Conservation (phyloP, 2,113 vertebrate genomes). For the Psophia crepitans region DNA sequence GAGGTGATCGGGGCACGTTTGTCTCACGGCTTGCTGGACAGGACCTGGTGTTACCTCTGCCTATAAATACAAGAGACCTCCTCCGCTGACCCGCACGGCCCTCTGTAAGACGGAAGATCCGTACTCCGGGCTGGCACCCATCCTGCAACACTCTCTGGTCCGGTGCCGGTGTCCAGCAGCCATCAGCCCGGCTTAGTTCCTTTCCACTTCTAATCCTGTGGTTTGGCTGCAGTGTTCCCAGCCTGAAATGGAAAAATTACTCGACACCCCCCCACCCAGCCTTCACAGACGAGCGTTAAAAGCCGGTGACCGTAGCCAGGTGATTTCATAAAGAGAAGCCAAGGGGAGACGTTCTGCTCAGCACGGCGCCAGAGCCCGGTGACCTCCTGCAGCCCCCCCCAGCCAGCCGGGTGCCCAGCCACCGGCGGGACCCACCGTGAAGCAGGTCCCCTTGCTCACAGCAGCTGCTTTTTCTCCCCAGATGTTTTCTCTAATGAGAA, state of each 20-base stretch:
- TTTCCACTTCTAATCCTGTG: not conserved
- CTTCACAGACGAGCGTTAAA: not conserved
- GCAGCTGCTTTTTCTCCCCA: not conserved
- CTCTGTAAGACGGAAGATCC: not conserved
- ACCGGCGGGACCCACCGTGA: not conserved
- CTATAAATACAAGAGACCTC: not conserved
- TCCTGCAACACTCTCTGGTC: not conserved
- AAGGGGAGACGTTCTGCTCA: not conserved
- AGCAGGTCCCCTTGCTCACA: not conserved
- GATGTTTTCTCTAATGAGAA: not conserved
- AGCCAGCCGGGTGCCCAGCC: not conserved
- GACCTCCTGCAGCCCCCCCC: not conserved
- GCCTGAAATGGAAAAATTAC: not conserved
- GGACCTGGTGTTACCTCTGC: not conserved
- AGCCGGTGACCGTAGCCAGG: not conserved
- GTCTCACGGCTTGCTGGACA: not conserved
- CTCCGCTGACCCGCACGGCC: rapidly evolving
- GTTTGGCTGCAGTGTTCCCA: not conserved
- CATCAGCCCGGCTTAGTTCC: not conserved
- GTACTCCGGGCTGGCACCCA: rapidly evolving
- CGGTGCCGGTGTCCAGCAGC: not conserved
- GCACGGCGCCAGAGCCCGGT: rapidly evolving
- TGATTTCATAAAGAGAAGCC: not conserved
- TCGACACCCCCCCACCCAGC: not conserved
- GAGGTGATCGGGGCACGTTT: rapidly evolving